These are phyloP conservation scores for Alviniconcha marisindica DNA, from an alignment of 1,140 invertebrate genomes.

Conservation along the genomic window DNA sequence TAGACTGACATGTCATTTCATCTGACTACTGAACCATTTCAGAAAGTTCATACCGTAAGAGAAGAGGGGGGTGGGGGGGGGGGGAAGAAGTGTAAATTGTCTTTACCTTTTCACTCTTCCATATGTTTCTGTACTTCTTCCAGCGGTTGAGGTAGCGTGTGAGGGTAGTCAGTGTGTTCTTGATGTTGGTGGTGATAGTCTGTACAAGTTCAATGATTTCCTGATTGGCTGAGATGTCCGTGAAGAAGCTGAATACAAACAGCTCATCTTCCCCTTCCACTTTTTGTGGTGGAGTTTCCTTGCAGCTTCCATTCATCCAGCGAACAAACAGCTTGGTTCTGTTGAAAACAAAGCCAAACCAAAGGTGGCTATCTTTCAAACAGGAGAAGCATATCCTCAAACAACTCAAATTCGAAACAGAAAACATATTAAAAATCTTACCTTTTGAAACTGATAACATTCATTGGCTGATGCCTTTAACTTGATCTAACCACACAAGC, in stretches of 20 bases:
- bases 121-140: slow-evolving; percentile 87
- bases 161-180: slow-evolving; percentile 81
- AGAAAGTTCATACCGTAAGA: no score
- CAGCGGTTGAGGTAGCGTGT: slow-evolving; percentile 84
- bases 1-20: no score
- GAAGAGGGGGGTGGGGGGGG: no score
- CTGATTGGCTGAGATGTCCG: slow-evolving; percentile 84
- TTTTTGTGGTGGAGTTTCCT: slow-evolving; percentile 82
- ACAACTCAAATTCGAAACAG: no score
- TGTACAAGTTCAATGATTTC: slow-evolving; percentile 83
- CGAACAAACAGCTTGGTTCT: slow-evolving; percentile 86
- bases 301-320: slow-evolving; percentile 90
- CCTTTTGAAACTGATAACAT: no score
- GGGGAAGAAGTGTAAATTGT: no score
- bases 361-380: no score
- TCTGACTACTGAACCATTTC: no score
- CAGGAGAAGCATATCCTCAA: no score
- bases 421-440: no score
- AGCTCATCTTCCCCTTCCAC: slow-evolving; percentile 78
- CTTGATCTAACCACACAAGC: no score
- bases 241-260: slow-evolving; percentile 84
- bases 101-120: slow-evolving; percentile 87
- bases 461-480: no score
- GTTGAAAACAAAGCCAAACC: slow-evolving; percentile 24
- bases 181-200: slow-evolving; percentile 82